Percentiles rank a stretch among this genome's conserved stretches.
phyloP scores from a whole-genome alignment of 2,113 vertebrate genomes.

The Hymenochirus boettgeri region DNA sequence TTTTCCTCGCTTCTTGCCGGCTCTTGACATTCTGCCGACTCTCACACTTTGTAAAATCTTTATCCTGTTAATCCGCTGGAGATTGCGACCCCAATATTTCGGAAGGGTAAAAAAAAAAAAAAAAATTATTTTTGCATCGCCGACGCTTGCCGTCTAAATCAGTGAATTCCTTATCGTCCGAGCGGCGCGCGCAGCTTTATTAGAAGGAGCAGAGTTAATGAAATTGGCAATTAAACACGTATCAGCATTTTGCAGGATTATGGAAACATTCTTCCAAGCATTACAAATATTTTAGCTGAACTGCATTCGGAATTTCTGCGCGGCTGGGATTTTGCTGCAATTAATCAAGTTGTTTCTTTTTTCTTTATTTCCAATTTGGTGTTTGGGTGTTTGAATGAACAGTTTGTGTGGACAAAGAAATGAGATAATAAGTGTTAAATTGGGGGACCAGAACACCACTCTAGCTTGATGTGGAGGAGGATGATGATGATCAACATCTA shows the following conservation, averaged over 20 bases:
- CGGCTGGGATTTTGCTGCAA: too few relatives aligned
- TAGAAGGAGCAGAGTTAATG: slow-evolving; percentile 56
- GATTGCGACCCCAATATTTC: slow-evolving; percentile 45
- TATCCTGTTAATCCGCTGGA: slow-evolving; percentile 52
- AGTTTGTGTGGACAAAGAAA: too few relatives aligned
- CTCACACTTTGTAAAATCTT: slow-evolving; percentile 50
- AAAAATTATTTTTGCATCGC: slow-evolving; percentile 56
- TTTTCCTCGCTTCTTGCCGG: slow-evolving; percentile 36
- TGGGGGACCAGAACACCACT: too few relatives aligned
- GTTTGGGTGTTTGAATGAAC: too few relatives aligned
- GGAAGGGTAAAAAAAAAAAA: too few relatives aligned
- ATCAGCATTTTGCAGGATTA: slow-evolving; percentile 47
- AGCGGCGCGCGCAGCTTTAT: slow-evolving; percentile 47
- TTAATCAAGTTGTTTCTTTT: too few relatives aligned
- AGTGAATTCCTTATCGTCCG: slow-evolving; percentile 49
- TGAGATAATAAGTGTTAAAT: too few relatives aligned
- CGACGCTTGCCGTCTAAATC: slow-evolving; percentile 43
- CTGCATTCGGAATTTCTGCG: too few relatives aligned
- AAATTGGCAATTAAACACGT: slow-evolving; percentile 52
- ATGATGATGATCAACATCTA: too few relatives aligned
- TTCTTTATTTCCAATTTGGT: too few relatives aligned
- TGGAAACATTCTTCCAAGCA: slow-evolving; percentile 14
- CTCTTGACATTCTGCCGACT: slow-evolving; percentile 52
- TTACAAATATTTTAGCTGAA: slow-evolving; percentile 30
- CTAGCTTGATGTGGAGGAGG: too few relatives aligned